Evolutionary conservation across 2,888 invertebrate genomes (phyloP), one percentile per base, ranked within the genome.

Genomic region (Tryphoninae sp.): DNA sequence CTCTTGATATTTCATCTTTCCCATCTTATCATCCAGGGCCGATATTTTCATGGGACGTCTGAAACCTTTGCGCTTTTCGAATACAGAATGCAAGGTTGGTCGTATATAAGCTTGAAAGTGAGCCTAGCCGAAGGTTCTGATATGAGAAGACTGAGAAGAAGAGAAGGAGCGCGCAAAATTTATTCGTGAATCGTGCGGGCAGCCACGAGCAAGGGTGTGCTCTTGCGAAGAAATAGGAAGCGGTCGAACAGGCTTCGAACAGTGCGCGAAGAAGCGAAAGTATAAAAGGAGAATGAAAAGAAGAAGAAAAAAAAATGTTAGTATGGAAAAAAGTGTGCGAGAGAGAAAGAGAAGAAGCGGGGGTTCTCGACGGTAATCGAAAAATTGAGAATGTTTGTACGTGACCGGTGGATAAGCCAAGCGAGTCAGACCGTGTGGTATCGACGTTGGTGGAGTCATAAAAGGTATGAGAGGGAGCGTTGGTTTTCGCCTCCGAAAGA

Each of bases 351-450:
- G 45, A 69, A 42, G 13, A 19, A 55, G 64, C 2, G 62, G 16
- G 33, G 22, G 42, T 1, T 1, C 16, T 22, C 6, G 64, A 19
- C 64, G 19, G 72, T 81, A 74, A 78, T 78, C 73, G 78, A 78
- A 81, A 81, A 81, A 74, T 78, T 78, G 81, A 78, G 81, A 74
- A 81, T 74, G 49, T 78, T 81, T 81, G 69, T 78, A 74, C 81
- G 81, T 78, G 81, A 81, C 64, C 73, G 73, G 80, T 64, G 61
- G 58, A 69, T 77, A 55, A 73, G 61, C 62, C 49, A 53, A 75
- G 69, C 49, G 59, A 73, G 72, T 73, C 62, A 40, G 42, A 58
- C 42, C 64, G 55, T 59, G 45, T 49, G 75, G 22, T 67, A 49
- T 49, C 58, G 75, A 68, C 49, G 33, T 67, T 40, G 49, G n/a